phyloP scores from a whole-genome alignment of 2,797 vertebrate genomes.

The Amazonetta brasiliensis region DNA sequence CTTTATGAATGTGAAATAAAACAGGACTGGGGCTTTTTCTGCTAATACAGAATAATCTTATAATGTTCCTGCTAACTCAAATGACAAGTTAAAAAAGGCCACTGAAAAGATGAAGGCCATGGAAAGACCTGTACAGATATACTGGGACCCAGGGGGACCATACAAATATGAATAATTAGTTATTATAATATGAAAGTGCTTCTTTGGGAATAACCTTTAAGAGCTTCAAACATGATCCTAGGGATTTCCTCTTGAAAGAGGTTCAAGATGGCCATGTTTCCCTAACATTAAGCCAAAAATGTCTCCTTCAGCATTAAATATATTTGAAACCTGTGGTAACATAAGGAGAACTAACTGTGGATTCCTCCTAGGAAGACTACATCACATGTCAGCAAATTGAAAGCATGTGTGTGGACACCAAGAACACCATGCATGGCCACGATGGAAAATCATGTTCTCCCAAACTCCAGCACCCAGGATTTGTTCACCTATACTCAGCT shows the following conservation, averaged over 20 bases:
- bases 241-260: neutral
- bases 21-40: neutral
- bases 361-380: neutral
- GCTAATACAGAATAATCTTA: neutral
- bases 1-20: neutral
- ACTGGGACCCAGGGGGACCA: fast-evolving
- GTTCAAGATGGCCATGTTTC: neutral
- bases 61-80: neutral
- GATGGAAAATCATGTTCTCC: neutral
- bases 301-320: neutral
- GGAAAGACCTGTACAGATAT: neutral
- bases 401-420: neutral
- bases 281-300: neutral
- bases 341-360: neutral
- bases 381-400: neutral
- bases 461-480: neutral
- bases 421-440: neutral
- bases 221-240: neutral
- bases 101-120: neutral
- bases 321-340: neutral
- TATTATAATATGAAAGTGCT: neutral
- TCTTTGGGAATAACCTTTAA: neutral
- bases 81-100: neutral
- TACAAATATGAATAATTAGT: neutral
- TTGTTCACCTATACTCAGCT: no score